phyloP scores from a whole-genome alignment of 2,113 vertebrate species.

The Passerina amoena region DNA sequence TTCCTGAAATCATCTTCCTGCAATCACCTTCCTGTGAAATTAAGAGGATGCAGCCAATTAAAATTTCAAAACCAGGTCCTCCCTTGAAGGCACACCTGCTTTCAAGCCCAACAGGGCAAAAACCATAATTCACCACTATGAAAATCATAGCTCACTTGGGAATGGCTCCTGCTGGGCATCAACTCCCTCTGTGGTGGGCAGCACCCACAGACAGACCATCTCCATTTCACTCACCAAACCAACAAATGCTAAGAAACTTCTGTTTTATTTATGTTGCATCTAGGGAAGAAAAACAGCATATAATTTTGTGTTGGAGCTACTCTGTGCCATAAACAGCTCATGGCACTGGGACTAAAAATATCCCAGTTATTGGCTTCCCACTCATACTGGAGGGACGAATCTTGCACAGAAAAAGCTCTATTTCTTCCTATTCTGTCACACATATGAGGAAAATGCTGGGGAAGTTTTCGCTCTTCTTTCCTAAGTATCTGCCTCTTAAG shows the following conservation, averaged over 20 bases:
- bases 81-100: neutral
- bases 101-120: neutral
- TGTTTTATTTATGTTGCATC: neutral
- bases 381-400: neutral
- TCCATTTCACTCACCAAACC: neutral
- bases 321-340: neutral
- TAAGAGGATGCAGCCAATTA: neutral
- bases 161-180: neutral
- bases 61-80: neutral
- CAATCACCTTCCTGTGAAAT: neutral
- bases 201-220: neutral
- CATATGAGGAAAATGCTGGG: neutral
- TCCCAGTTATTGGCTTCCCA: neutral
- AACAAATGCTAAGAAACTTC: neutral
- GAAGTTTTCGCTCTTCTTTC: neutral
- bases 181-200: neutral
- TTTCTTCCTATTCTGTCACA: neutral
- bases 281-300: neutral
- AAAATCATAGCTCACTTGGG: neutral
- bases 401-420: neutral
- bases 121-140: neutral
- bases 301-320: neutral
- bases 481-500: neutral
- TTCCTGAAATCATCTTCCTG: neutral
- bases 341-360: neutral